Percentiles rank a stretch among this genome's conserved stretches.
These are phyloP conservation scores for Phrixothrix hirtus DNA, from an alignment of 2,888 invertebrate genomes.

Conservation along the genomic window DNA sequence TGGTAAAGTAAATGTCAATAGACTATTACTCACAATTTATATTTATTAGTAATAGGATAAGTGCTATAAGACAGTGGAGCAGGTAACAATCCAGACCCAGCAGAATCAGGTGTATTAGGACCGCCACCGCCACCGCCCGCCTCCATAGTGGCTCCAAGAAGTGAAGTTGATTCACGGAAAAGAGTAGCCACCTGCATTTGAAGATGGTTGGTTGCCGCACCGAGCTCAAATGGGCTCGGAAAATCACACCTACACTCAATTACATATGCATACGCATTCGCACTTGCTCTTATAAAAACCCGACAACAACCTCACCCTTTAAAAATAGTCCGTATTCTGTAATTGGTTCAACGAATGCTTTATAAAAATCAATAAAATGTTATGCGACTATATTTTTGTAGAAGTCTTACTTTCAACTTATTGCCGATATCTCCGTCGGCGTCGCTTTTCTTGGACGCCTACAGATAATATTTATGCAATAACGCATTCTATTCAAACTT, in stretches of 20 bases:
- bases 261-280: constrained; percentile 41
- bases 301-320: constrained; percentile 61
- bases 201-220: constrained; percentile 47
- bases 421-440: constrained; percentile 54
- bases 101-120: constrained; percentile 45
- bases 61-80: constrained; percentile 48
- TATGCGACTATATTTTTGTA: constrained; percentile 60
- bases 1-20: neutral
- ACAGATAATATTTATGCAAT: neutral
- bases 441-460: neutral
- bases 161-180: constrained; percentile 69
- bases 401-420: constrained; percentile 52
- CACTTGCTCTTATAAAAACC: constrained; percentile 52
- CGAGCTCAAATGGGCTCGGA: constrained; percentile 43
- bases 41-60: constrained; percentile 55
- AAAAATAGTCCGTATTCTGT: constrained; percentile 60
- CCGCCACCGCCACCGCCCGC: constrained; percentile 56
- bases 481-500: too few relatives aligned
- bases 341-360: constrained; percentile 62
- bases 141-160: constrained; percentile 67
- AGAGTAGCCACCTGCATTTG: constrained; percentile 69
- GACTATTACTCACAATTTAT: constrained; percentile 55
- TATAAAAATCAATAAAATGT: constrained; percentile 69
- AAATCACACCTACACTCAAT: constrained; percentile 37
- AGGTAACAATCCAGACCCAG: constrained; percentile 45